Percentiles rank a stretch among this genome's conserved stretches.
Conservation (phyloP, 2,888 invertebrate species). For the Lacanobia wlatinum region DNA sequence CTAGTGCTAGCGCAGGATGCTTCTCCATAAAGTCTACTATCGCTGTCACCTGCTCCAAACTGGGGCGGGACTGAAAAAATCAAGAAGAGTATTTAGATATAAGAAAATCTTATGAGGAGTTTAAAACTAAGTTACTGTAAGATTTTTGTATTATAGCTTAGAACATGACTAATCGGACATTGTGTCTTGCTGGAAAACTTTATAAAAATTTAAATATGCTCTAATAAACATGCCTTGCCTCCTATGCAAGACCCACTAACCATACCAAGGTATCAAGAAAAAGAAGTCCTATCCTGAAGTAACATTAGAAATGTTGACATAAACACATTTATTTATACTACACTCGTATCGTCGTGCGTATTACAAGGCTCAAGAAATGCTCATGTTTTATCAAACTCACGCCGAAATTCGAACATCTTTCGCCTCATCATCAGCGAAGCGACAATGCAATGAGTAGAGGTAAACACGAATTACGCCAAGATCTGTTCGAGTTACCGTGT, state of each 20-base stretch:
- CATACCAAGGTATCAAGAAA: too few species aligned
- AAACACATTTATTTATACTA: background rate
- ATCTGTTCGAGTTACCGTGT: constrained; percentile 68
- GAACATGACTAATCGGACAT: background rate
- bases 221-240: background rate
- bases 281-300: background rate
- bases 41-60: constrained; percentile 84
- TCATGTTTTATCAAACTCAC: constrained; percentile 44
- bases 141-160: background rate
- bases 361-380: background rate
- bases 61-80: constrained; percentile 85
- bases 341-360: background rate
- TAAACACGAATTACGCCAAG: constrained; percentile 57
- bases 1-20: constrained; percentile 81
- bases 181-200: background rate
- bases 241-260: background rate
- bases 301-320: background rate
- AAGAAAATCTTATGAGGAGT: too few species aligned
- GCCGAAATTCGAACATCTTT: constrained; percentile 58
- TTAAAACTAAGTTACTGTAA: background rate
- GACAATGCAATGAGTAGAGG: constrained; percentile 62
- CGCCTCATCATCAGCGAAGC: constrained; percentile 59
- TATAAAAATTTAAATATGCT: background rate
- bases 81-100: background rate
- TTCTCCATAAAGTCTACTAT: constrained; percentile 88